Conservation (phyloP, 2,797 vertebrate genomes). For the Pangasius krempfi region DNA sequence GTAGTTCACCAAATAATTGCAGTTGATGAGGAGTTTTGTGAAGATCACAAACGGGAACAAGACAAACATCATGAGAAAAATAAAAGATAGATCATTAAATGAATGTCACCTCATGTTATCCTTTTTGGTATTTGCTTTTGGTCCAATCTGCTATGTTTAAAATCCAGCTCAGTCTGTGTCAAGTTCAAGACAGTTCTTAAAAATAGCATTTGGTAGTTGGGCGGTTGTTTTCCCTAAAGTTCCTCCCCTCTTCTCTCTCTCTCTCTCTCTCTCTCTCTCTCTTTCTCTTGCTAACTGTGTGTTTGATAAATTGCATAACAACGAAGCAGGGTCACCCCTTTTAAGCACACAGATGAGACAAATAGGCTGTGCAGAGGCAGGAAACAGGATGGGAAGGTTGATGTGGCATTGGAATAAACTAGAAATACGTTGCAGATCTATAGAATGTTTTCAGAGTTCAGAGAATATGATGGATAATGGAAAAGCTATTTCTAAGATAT, state of each 20-base stretch:
- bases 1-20: conserved; percentile 5
- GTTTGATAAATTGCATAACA: conserved; percentile 19
- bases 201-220: background rate
- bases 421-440: background rate
- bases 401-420: background rate
- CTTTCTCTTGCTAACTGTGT: background rate
- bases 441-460: background rate
- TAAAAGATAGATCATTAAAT: background rate
- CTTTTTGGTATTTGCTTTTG: background rate
- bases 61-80: background rate
- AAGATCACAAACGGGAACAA: background rate
- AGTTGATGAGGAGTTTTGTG: background rate
- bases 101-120: background rate
- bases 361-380: background rate
- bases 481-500: background rate
- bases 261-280: background rate
- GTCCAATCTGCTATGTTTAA: background rate
- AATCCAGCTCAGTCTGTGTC: background rate
- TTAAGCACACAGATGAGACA: conserved; percentile 3
- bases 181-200: background rate
- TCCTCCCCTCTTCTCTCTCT: background rate
- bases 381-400: conserved; percentile 21
- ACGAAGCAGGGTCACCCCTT: background rate
- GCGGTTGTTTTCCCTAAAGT: conserved; percentile 10
- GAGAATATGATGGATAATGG: background rate